A percentile compares a stretch with the other conserved stretches of the same genome.
phyloP scores from a whole-genome alignment of 1,140 invertebrate species.

The Caenorhabditis inopinata region DNA sequence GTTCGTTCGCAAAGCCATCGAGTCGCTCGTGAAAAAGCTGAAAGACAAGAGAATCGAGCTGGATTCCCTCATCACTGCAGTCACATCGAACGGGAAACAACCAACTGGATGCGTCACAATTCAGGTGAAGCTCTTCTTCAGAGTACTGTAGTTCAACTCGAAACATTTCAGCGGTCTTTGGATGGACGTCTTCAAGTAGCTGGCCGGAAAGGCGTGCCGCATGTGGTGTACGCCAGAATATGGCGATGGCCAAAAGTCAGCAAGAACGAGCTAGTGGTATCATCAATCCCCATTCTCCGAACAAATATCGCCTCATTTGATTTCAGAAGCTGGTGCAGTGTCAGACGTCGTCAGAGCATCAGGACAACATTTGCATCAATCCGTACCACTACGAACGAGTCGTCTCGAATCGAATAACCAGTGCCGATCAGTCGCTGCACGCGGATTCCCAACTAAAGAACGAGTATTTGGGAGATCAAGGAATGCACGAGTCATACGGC shows the following conservation, averaged over 20 bases:
- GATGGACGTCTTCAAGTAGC: slow-evolving; percentile 96
- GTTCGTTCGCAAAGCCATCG: slow-evolving; percentile 54
- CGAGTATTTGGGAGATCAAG: not conserved
- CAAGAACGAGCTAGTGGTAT: slow-evolving; percentile 96
- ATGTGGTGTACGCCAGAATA: slow-evolving; percentile 96
- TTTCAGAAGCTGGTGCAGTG: slow-evolving; percentile 28
- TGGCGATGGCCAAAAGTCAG: slow-evolving; percentile 99
- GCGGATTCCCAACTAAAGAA: not conserved
- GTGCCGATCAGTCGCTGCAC: slow-evolving; percentile 35
- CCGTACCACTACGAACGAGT: slow-evolving; percentile 99
- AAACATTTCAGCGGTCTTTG: slow-evolving; percentile 73
- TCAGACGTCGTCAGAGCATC: slow-evolving; percentile 29
- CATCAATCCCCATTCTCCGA: too few species aligned
- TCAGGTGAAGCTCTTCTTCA: slow-evolving; percentile 69
- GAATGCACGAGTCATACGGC: not conserved
- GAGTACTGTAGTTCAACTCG: too few species aligned
- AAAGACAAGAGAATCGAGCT: slow-evolving; percentile 89
- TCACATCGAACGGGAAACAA: slow-evolving; percentile 95
- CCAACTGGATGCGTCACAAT: slow-evolving; percentile 98
- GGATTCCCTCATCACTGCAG: slow-evolving; percentile 95
- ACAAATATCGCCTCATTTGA: too few species aligned
- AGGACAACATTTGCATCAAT: slow-evolving; percentile 85
- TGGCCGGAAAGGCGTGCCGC: slow-evolving; percentile 94
- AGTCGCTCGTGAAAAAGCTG: slow-evolving; percentile 55
- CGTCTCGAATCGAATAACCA: slow-evolving; percentile 88